Evolutionary conservation across 2,113 vertebrate genomes (phyloP), one percentile per base, ranked within the genome.

Genomic region (Epinephelus fuscoguttatus): DNA sequence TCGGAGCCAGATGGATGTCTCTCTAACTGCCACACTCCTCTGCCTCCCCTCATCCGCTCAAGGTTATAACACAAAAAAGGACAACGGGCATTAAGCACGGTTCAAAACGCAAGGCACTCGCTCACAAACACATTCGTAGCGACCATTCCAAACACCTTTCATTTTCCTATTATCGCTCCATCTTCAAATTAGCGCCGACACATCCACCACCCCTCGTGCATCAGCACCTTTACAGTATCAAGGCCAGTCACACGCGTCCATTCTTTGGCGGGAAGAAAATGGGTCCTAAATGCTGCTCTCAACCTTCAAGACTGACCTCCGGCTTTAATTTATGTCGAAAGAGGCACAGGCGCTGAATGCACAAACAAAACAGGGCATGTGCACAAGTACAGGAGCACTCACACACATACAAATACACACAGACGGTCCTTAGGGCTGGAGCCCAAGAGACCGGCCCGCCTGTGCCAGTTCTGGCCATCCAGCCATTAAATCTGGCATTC

Each of bases 1-100:
- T 87, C 82, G 1, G 69, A 78, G 85, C 73, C 93, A 92, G 92
- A 92, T 93, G 91, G 93, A 88, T 70, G 63, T 84, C 81, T 85
- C 81, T 75, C 70, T 59, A 77, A 74, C 83, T 69, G 71, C 84
- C 79, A 71, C 83, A 77, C 86, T 80, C 78, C 77, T 55, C 77
- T 75, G 79, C 70, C 63, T 86, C 69, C 21, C 74, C 75, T 27
- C 72, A 70, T 82, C 33, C n/a, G 49, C 72, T 92, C 93, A 93
- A 94, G 92, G 90, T 89, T 91, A 91, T 86, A 84, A 40, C 33
- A 45, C 4, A 23, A 64, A 45, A 56, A 62, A 73, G 82, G 80
- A 75, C 72, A 72, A 25, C 50, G 13, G 64, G 50, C 66, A 67
- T 75, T 49, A 71, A 42, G 76, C 53, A 47, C 1, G 19, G 69